These are phyloP conservation scores for Eupithecia tripunctaria DNA, from an alignment of 2,888 invertebrate species.

Conservation along the genomic window DNA sequence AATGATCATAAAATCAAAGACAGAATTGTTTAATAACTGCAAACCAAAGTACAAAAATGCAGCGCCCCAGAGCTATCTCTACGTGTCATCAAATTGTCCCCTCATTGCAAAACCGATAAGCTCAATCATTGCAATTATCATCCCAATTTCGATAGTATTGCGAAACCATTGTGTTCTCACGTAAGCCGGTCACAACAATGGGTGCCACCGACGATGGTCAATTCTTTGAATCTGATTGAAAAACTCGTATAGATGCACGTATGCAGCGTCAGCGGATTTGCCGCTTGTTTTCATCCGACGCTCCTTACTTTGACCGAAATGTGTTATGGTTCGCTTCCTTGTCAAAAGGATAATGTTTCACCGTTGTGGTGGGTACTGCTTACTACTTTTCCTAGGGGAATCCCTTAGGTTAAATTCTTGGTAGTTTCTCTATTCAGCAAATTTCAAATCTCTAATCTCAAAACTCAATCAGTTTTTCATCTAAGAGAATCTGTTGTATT, in stretches of 20 bases:
- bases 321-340: conserved; percentile 34
- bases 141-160: conserved; percentile 66
- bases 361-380: neutral
- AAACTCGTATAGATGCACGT: conserved; percentile 83
- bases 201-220: conserved; percentile 79
- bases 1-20: neutral
- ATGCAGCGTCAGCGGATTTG: conserved; percentile 77
- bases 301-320: conserved; percentile 47
- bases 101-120: conserved; percentile 50
- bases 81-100: conserved; percentile 31
- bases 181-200: conserved; percentile 80
- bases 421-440: neutral
- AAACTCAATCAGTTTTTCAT: neutral
- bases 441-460: neutral
- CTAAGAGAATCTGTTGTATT: neutral
- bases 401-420: neutral
- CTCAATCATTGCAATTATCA: conserved; percentile 54
- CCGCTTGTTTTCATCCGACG: conserved; percentile 67
- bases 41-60: neutral
- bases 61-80: conserved; percentile 4
- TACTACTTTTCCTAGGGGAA: conserved; percentile 4
- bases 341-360: conserved; percentile 4
- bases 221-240: conserved; percentile 81
- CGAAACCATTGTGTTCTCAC: conserved; percentile 82
- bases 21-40: neutral